Conservation (phyloP, 2,888 invertebrate genomes). For the Chrysodeixis includens region DNA sequence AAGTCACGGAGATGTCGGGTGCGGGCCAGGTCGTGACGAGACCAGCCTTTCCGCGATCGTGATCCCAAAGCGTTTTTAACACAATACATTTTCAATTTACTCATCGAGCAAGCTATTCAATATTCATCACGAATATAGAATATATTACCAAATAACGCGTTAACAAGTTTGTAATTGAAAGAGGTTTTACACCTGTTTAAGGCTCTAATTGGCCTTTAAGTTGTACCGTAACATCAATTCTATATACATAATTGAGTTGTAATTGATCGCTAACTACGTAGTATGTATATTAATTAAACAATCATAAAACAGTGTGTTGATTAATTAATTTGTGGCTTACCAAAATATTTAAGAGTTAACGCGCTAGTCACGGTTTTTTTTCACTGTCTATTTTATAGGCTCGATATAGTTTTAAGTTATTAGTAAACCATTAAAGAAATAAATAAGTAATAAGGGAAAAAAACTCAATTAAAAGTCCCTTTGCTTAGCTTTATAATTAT, state of each 20-base stretch:
- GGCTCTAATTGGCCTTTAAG: conserved; percentile 26
- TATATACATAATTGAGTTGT: conserved; percentile 19
- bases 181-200: conserved; percentile 18
- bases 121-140: conserved; percentile 28
- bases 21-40: conserved; percentile 70
- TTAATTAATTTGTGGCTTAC: conserved; percentile 29
- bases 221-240: conserved; percentile 12
- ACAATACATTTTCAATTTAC: conserved; percentile 62
- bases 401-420: conserved; percentile 8
- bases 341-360: conserved; percentile 27
- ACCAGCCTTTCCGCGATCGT: conserved; percentile 80
- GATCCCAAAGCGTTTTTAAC: conserved; percentile 64
- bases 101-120: conserved; percentile 53
- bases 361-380: conserved; percentile 41
- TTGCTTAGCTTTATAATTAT: background rate
- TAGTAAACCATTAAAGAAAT: conserved; percentile 14
- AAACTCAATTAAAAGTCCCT: conserved; percentile 1
- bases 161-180: conserved; percentile 29
- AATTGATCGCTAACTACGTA: conserved; percentile 13
- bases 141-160: conserved; percentile 14
- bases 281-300: conserved; percentile 27
- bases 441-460: background rate
- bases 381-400: conserved; percentile 24
- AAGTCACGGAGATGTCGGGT: conserved; percentile 68
- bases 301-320: conserved; percentile 21